phyloP scores from a whole-genome alignment of 2,113 vertebrate genomes.

The Prochilodus magdalenae region DNA sequence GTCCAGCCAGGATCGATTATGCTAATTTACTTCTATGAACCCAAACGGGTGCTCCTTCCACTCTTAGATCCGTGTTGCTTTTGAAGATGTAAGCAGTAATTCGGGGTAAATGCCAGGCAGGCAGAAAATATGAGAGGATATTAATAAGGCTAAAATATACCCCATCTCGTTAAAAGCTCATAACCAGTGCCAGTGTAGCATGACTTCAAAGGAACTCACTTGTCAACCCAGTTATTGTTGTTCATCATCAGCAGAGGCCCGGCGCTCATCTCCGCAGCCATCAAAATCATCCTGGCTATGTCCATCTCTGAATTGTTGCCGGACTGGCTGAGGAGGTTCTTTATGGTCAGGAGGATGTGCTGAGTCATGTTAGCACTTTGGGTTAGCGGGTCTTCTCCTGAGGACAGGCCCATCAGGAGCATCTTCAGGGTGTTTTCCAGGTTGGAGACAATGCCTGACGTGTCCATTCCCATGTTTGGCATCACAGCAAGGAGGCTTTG shows the following conservation, averaged over 20 bases:
- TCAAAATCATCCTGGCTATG: conserved; percentile 29
- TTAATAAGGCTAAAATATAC: conserved; percentile 33
- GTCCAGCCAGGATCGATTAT: conserved; percentile 26
- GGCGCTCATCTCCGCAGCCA: conserved; percentile 38
- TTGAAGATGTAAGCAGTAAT: conserved; percentile 43
- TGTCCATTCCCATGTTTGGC: conserved; percentile 12
- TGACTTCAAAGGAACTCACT: conserved; percentile 54
- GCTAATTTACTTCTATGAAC: conserved; percentile 42
- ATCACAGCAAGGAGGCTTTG: conserved; percentile 38
- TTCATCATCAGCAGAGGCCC: conserved; percentile 49
- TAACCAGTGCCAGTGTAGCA: neutral
- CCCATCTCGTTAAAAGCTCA: conserved; percentile 11
- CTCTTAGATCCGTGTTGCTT: conserved; percentile 26
- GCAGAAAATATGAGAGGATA: conserved; percentile 36
- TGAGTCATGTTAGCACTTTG: conserved; percentile 38
- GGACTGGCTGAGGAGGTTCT: conserved; percentile 33
- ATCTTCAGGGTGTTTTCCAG: conserved; percentile 46
- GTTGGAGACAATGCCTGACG: conserved; percentile 26
- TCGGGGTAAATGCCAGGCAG: conserved; percentile 38
- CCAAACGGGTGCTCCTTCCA: conserved; percentile 36
- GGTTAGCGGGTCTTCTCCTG: conserved; percentile 1
- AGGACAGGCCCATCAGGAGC: conserved; percentile 24
- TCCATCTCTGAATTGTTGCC: conserved; percentile 43
- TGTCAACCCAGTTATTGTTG: conserved; percentile 55
- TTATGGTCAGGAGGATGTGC: conserved; percentile 46